Base-by-base conservation (phyloP, 2,888 invertebrate genomes). In the Allophyes oxyacanthae region DNA sequence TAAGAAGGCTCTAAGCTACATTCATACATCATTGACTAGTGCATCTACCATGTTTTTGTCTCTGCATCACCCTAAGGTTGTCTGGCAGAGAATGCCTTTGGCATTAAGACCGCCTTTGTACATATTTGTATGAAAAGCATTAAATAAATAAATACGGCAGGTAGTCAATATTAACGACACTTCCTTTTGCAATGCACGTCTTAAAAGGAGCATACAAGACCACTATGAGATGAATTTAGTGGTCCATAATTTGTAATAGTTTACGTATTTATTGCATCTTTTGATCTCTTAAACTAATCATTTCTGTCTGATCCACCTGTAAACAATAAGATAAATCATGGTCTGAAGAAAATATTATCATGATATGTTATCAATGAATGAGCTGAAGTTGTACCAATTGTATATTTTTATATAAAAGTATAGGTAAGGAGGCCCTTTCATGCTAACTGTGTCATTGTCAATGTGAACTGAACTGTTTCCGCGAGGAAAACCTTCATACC, bases 401-500 rank as follows among this genome's bases (percentile, higher is more conserved):
- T n/a, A n/a, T n/a, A n/a, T n/a, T n/a, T n/a, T n/a, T n/a, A n/a
- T n/a, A n/a, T n/a, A 56, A 54, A 59, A 57, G 46, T 51, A 63
- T 60, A 61, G 65, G 54, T 64, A 33, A 44, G 49, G 56, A 44
- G 49, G 56, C 70, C 69, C 59, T 63, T 74, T 50, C 58, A 64
- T 63, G 51, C 46, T 62, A 75, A 75, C 65, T 81, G 74, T 79
- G 82, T 78, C 80, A 83, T 68, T 82, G 79, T 72, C 79, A 78
- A 72, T 71, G 60, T 42, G 30, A 59, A 54, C 64, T 55, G 49
- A 51, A 62, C 48, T n/a, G 64, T 79, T 86, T 87, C 86, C 85
- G 82, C 63, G 15, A 81, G 83, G 82, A 84, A 85, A 88, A 82
- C 89, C 88, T 88, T 89, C 83, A 56, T 62, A 42, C 56, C 54